A percentile compares a stretch with the other conserved stretches of the same genome.
Conservation (phyloP, 2,888 invertebrate genomes). For the Hirtodrosophila duncani region DNA sequence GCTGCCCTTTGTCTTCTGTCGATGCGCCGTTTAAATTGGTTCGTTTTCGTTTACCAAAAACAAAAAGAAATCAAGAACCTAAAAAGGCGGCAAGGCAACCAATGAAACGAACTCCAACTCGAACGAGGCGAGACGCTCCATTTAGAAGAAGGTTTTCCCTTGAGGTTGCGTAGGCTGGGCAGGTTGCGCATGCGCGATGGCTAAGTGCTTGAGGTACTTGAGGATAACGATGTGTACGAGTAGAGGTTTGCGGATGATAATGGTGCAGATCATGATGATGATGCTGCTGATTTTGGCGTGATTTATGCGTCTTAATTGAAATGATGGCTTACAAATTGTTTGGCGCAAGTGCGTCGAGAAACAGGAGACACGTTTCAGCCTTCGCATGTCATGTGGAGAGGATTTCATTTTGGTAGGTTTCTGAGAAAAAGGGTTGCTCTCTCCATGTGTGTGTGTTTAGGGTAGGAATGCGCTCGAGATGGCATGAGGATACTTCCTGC, state of each 20-base stretch:
- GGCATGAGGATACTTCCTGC: too few relatives aligned
- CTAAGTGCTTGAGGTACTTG: constrained; percentile 63
- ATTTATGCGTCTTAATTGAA: constrained; percentile 72
- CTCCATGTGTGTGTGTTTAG: too few relatives aligned
- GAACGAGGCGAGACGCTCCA: too few relatives aligned
- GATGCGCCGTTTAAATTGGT: constrained; percentile 62
- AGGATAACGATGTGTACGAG: constrained; percentile 62
- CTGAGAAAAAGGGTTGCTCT: too few relatives aligned
- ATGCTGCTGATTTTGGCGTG: constrained; percentile 59
- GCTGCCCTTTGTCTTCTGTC: constrained; percentile 10
- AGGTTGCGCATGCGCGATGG: constrained; percentile 52
- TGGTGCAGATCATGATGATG: constrained; percentile 22
- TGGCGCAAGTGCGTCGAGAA: constrained; percentile 43
- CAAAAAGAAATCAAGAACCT: constrained; percentile 23
- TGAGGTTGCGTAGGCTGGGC: constrained; percentile 47
- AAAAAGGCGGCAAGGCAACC: too few relatives aligned
- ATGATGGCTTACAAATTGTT: constrained; percentile 71
- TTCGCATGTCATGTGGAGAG: constrained; percentile 28
- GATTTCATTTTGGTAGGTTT: constrained; percentile 20
- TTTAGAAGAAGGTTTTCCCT: constrained; percentile 44
- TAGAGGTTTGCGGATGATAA: constrained; percentile 39
- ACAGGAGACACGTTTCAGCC: constrained; percentile 29
- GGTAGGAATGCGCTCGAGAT: too few relatives aligned
- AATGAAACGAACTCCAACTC: constrained; percentile 45
- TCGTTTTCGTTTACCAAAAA: constrained; percentile 65